A percentile compares a stretch with the other conserved stretches of the same genome.
Conservation (phyloP, 2,113 vertebrate species). For the Chaetodon trifascialis region DNA sequence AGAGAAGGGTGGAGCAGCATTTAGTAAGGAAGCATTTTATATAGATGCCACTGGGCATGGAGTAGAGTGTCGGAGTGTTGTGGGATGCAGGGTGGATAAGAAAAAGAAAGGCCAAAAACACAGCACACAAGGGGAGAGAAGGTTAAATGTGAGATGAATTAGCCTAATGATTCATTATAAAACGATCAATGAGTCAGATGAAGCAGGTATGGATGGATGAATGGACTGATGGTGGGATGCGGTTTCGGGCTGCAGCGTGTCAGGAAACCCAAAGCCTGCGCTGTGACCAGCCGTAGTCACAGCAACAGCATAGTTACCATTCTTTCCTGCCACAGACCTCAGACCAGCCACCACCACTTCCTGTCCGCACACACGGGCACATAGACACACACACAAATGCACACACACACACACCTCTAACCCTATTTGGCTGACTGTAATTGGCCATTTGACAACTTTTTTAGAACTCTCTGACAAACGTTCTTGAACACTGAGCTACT, state of each 20-base stretch:
- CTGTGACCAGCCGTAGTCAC: slow-evolving; percentile 79
- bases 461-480: slow-evolving; percentile 36
- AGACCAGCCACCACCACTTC: slow-evolving; percentile 82
- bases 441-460: slow-evolving; percentile 66
- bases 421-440: slow-evolving; percentile 61
- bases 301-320: slow-evolving; percentile 85
- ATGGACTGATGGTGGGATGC: slow-evolving; percentile 67
- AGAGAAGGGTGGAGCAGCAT: slow-evolving; percentile 84
- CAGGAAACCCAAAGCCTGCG: slow-evolving; percentile 79
- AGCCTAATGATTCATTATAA: background rate
- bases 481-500: slow-evolving; percentile 36
- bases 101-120: slow-evolving; percentile 51
- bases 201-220: background rate
- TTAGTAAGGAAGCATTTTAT: slow-evolving; percentile 84
- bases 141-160: slow-evolving; percentile 13
- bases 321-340: slow-evolving; percentile 85
- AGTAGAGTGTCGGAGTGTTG: slow-evolving; percentile 64
- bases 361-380: slow-evolving; percentile 73
- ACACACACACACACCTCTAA: slow-evolving; percentile 55
- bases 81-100: slow-evolving; percentile 45
- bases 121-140: background rate
- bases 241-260: slow-evolving; percentile 76
- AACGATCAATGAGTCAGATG: slow-evolving; percentile 44
- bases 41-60: slow-evolving; percentile 80
- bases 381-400: slow-evolving; percentile 46